Evolutionary conservation across 2,113 vertebrate species (phyloP), one percentile per base, ranked within the genome.

Genomic region (Hypocryptadius cinnamomeus): DNA sequence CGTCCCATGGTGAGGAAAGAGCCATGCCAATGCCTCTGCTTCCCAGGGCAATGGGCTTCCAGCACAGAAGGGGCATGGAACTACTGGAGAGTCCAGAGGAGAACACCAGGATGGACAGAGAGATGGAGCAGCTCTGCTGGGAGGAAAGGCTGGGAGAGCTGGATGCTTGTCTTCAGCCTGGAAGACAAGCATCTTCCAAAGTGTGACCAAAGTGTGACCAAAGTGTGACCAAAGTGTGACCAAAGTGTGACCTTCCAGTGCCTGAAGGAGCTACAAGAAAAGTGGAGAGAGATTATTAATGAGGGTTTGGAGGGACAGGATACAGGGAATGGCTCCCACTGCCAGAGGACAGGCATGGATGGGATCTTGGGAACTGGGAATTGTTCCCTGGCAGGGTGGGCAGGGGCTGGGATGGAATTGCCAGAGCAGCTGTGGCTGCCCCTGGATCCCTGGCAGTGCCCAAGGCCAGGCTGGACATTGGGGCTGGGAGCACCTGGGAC

Each of bases 281-380:
- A 15, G 10, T 17, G 60, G 28, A 74, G 28, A 59, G 44, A 21
- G 45, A 15, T 21, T 15, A 8, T 77, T 69, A 10, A 12, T 3
- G 19, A n/a, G 31, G 22, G 33, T 3, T 27, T 35, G 19, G 15
- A 60, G 45, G 8, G 23, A 5, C 45, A 60, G 53, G 28, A 60
- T 0, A 0, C 25, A 20, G 60, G 68, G 33, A 81, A 81, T 60
- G 61, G 77, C 15, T 65, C 3, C 37, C 15, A 73, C 0, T 66
- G 60, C 13, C 33, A 56, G 15, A 51, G 37, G 51, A 44, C 37
- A 73, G 76, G 12, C 15, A 2, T 51, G 61, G 51, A 0, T 45
- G 60, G 68, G 51, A 59, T 37, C 0, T 39, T 13, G 68, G 86
- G 12, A 1, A 80, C 11, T 24, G 10, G 51, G 28, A 66, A 66